phyloP scores from a whole-genome alignment of 2,113 vertebrate genomes.

The Rhinolophus sinicus region DNA sequence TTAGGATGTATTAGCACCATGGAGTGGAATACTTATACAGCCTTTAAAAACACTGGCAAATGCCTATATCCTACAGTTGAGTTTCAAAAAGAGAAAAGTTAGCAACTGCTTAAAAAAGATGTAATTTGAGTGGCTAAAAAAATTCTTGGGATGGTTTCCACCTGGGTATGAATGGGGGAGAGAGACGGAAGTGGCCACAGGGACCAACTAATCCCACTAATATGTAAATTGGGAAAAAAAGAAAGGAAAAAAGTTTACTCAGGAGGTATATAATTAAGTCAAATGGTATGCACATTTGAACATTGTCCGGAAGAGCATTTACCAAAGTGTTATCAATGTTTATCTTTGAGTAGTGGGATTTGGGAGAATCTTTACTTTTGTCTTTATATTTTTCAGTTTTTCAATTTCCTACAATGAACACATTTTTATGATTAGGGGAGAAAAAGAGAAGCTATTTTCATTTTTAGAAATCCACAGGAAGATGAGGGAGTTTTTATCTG shows the following conservation, averaged over 20 bases:
- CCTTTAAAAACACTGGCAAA: not conserved
- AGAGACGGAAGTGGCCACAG: not conserved
- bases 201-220: not conserved
- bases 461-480: constrained; percentile 16
- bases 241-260: not conserved
- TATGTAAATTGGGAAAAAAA: not conserved
- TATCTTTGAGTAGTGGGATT: not conserved
- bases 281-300: constrained; percentile 9
- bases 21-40: not conserved
- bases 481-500: constrained; percentile 50
- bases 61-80: not conserved
- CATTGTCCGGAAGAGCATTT: constrained; percentile 36
- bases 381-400: constrained; percentile 44
- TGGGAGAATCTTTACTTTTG: constrained; percentile 8
- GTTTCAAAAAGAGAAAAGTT: constrained; percentile 1
- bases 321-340: constrained; percentile 35
- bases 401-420: not conserved
- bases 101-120: not conserved
- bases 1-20: not conserved
- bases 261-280: not conserved
- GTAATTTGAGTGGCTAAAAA: not conserved
- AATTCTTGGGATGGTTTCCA: not conserved
- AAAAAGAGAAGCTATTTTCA: constrained; percentile 36
- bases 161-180: not conserved
- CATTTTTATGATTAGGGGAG: not conserved